phyloP scores from a whole-genome alignment of 2,888 invertebrate genomes.

The Acleris holmiana region DNA sequence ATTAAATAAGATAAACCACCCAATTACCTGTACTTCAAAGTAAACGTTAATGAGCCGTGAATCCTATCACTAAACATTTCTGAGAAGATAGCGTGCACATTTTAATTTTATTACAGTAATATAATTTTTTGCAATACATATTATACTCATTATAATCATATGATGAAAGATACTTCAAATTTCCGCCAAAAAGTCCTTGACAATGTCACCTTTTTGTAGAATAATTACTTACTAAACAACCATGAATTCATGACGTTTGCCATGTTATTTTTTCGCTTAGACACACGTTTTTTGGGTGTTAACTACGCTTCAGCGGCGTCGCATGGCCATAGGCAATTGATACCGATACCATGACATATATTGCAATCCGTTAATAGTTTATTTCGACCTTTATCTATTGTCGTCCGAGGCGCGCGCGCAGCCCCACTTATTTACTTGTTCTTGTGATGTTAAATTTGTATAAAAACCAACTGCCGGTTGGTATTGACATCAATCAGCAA shows the following conservation, averaged over 20 bases:
- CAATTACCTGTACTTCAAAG: conserved; percentile 1
- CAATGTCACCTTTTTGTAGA: too few species aligned
- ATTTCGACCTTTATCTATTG: conserved; percentile 65
- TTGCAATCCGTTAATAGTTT: conserved; percentile 63
- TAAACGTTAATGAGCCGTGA: conserved; percentile 23
- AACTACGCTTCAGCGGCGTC: conserved; percentile 42
- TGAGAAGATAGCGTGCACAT: too few species aligned
- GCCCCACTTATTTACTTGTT: conserved; percentile 71
- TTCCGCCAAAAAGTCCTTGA: too few species aligned
- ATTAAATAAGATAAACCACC: conserved; percentile 19
- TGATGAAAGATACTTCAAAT: too few species aligned
- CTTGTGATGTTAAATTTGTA: conserved; percentile 61
- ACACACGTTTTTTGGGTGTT: conserved; percentile 10
- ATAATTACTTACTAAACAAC: too few species aligned
- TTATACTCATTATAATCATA: too few species aligned
- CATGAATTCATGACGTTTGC: background rate
- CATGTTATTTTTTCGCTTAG: background rate
- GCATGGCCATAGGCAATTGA: conserved; percentile 54
- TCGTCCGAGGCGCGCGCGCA: conserved; percentile 65
- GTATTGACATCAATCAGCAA: conserved; percentile 68
- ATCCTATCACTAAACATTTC: conserved; percentile 7
- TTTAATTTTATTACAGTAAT: too few species aligned
- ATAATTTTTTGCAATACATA: too few species aligned
- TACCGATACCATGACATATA: conserved; percentile 74
- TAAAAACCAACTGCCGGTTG: conserved; percentile 67